Conservation (phyloP, 1,140 invertebrate genomes). For the Drosophila arawakana region DNA sequence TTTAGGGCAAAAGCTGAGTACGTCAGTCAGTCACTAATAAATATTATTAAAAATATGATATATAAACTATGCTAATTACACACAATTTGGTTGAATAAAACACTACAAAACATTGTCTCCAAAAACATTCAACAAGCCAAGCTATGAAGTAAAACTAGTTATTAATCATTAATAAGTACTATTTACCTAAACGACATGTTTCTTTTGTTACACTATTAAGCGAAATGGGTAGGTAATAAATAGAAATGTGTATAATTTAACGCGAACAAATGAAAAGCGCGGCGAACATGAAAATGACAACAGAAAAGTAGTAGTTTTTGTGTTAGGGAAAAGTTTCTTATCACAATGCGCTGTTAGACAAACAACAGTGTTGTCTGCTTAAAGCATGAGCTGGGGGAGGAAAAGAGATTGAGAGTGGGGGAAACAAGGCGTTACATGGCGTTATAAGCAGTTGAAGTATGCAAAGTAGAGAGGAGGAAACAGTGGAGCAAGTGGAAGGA, state of each 20-base stretch:
- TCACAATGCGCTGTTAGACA: constrained; percentile 65
- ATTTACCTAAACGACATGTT: not conserved
- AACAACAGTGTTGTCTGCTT: constrained; percentile 8
- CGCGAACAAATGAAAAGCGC: constrained; percentile 61
- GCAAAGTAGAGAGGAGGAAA: constrained; percentile 53
- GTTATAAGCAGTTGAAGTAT: constrained; percentile 69
- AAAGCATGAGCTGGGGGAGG: not conserved
- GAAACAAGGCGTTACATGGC: constrained; percentile 35
- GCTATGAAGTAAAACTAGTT: no score
- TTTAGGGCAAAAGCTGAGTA: no score
- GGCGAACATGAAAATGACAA: constrained; percentile 56
- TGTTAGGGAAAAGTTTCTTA: constrained; percentile 67
- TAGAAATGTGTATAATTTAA: constrained; percentile 17
- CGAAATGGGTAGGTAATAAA: constrained; percentile 19
- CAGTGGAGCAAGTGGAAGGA: not conserved
- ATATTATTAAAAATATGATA: no score
- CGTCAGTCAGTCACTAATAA: no score
- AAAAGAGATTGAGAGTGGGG: not conserved
- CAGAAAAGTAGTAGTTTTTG: constrained; percentile 63
- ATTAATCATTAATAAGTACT: no score
- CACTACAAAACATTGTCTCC: no score
- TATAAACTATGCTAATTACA: no score
- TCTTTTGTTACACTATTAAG: not conserved
- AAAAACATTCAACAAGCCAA: no score
- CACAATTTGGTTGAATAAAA: no score